Base-by-base conservation (phyloP, 2,113 vertebrate genomes). In the Corvus cornix region DNA sequence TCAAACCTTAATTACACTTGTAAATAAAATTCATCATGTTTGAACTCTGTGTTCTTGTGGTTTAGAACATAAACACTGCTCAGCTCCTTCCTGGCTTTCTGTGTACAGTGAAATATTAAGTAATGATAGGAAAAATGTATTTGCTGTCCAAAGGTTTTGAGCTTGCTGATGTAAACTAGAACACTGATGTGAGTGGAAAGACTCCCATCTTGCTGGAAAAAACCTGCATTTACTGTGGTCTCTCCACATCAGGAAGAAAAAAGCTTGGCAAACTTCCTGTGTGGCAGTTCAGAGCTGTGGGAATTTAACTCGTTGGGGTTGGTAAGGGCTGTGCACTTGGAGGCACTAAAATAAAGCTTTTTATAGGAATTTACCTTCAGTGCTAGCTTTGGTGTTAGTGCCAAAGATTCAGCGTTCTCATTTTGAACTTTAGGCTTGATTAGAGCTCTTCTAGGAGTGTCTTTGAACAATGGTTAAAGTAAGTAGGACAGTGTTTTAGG, bases 21-120 rank as follows among this genome's bases (percentile, higher is more conserved):
- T 24, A 73, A 87, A 53, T 68, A 26, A 33, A 77, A 84, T 64
- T 17, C 19, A 51, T 81, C 52, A 6, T 10, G 5, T 24, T 84
- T 6, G 3, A 67, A 63, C 30, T 58, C 63, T 53, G 41, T 33
- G 4, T 24, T 26, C n/a, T 27, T 73, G 46, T 55, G 28, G 33
- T 26, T 46, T 37, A 1, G 8, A 21, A 6, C 11, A 7, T 9
- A 49, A 73, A n/a, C 2, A 2, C 16, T 3, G 14, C 49, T 48
- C 30, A 28, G 66, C 51, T 85, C 44, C 59, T 48, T 12, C 59
- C 66, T 41, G 44, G 35, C 28, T 46, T 53, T 73, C 76, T 43
- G 4, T 30, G 21, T 37, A 2, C 5, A 8, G 19, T 26, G 43
- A 73, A 77, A 39, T 67, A 67, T 10, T 49, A 44, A 59, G 28